Evolutionary conservation across 2,113 vertebrate genomes (phyloP), one percentile per base, ranked within the genome.

Genomic region (Pseudorasbora parva): DNA sequence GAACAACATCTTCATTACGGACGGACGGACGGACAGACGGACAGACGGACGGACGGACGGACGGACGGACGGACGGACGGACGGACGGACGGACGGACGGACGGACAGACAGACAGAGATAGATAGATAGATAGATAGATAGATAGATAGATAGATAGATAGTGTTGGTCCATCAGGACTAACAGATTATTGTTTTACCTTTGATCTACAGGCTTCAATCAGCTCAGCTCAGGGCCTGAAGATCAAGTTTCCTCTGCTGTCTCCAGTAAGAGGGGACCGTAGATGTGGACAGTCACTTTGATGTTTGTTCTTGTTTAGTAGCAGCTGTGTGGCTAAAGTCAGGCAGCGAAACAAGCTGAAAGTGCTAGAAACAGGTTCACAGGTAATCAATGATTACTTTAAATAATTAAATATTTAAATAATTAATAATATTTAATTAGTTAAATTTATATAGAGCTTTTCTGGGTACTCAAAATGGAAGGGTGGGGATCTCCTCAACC

Each of bases 161-260:
- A 47, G 64, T 25, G 2, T n/a, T 57, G 56, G 21, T 21, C 2
- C 2, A 37, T 62, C 60, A 62, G 25, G 25, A 64, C 41, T 23
- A 71, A 41, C 0, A 77, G 74, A 77, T 57, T 21, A 15, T 41
- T 77, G 17, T 57, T n/a, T 57, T 17, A 23, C 30, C 37, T 73
- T 77, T 57, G 74, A 41, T 77, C 30, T 41, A 57, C 21, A 75
- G 17, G 27, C 27, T 75, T 75, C 47, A 57, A 5, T 76, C 74
- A 76, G 19, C 74, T 21, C 37, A 76, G 72, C 47, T 54, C 47
- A 54, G 17, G 27, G 19, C 19, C 21, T 19, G 10, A n/a, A 49
- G 75, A 79, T 78, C 83, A 60, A 51, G 37, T 76, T 14, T 76
- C 49, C 49, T 76, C 19, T 11, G 49, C 51, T 57, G 51, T 57